Evolutionary conservation across 2,113 vertebrate species (phyloP).

Genomic region (Podarcis cretensis): DNA sequence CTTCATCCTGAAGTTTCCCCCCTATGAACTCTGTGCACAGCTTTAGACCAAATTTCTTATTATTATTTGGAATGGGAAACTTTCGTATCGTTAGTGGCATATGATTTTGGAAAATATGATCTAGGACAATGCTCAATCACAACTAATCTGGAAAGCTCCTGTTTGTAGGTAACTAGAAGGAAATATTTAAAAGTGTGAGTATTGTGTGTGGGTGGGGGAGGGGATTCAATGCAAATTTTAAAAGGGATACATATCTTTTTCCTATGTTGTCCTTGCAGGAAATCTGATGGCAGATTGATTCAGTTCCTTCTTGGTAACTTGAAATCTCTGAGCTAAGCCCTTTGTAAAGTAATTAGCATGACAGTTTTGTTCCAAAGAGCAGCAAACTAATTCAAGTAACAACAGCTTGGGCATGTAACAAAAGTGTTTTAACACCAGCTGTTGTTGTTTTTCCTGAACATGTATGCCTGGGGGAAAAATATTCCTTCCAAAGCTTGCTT

Average conservation of each 20-base stretch:
- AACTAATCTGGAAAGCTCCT: background rate
- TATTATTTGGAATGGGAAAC: background rate
- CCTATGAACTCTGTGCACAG: background rate
- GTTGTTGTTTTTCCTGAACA: background rate
- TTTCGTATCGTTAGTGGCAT: background rate
- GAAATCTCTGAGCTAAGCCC: background rate
- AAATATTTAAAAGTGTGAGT: background rate
- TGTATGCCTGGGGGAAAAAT: background rate
- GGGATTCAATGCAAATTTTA: background rate
- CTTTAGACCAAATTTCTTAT: slow-evolving; percentile 2
- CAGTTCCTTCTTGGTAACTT: background rate
- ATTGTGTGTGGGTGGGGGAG: background rate
- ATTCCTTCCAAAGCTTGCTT: background rate
- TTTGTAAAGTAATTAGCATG: slow-evolving; percentile 4
- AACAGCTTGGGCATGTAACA: background rate
- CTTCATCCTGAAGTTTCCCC: slow-evolving; percentile 35
- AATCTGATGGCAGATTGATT: background rate
- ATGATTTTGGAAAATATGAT: background rate
- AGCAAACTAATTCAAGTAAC: background rate
- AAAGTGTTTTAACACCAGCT: background rate
- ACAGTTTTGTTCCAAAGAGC: background rate
- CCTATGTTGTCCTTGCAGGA: background rate
- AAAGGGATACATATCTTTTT: background rate
- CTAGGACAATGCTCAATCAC: background rate
- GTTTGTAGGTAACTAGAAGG: background rate